Evolutionary conservation across 2,113 vertebrate genomes (phyloP), one percentile per base, ranked within the genome.

Genomic region (Panthera tigris): DNA sequence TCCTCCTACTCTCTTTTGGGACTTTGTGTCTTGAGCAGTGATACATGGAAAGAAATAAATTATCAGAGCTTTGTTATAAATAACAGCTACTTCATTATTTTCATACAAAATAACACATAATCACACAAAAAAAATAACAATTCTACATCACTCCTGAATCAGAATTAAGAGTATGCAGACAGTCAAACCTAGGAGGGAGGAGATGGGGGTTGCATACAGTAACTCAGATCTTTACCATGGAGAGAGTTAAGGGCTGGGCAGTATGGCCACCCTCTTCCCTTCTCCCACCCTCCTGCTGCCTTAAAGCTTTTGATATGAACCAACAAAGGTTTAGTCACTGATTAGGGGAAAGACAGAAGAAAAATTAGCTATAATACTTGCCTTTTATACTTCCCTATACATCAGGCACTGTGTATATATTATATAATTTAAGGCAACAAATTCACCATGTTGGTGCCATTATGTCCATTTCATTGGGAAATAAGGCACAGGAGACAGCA

Each of bases 131-230:
- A 89, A 78, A 96, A 50, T 2, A 19, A 8, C 41, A 78, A 80
- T 39, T 23, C 15, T 65, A 50, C 23, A 4, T 89, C 82, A 84
- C 12, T 74, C 9, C 15, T 27, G n/a, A 69, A n/a, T 9, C 65
- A 31, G 21, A 95, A 74, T 48, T 63, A 84, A 8, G 69, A 33
- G 14, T 11, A 4, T 57, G 21, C 2, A 21, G 27, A 25, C 1
- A 65, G 2, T 55, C 48, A 13, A 15, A 45, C 27, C 27, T 10
- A 1, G 7, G 25, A 23, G 13, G 21, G 18, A 31, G n/a, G 4
- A 0, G 13, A 0, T 0, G 1, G 25, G 9, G 11, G 4, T 4
- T 31, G 1, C 4, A 31, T 18, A 39, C 8, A 2, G 1, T 31
- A 57, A 33, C 11, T 50, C n/a, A 50, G 45, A 15, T 33, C 55